Evolutionary conservation across 2,888 invertebrate species (phyloP).

Genomic region (Drosophila seclusa): DNA sequence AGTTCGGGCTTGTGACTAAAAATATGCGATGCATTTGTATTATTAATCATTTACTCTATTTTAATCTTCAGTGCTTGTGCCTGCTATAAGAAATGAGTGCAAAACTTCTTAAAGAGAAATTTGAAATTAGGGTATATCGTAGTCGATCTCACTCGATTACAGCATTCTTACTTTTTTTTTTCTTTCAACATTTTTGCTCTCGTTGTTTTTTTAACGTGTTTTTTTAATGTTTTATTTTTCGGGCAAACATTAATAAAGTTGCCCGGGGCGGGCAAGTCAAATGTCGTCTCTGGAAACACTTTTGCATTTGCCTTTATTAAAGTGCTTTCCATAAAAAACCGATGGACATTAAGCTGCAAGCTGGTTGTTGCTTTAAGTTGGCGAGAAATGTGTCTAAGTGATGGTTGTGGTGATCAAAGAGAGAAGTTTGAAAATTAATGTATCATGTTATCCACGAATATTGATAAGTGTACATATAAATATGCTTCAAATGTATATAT

Average conservation of each 20-base stretch:
- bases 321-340: conserved; percentile 27
- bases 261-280: conserved; percentile 30
- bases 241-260: conserved; percentile 67
- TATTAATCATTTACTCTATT: background rate
- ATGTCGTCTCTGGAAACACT: conserved; percentile 51
- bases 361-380: conserved; percentile 22
- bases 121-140: background rate
- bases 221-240: conserved; percentile 32
- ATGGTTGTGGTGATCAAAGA: conserved; percentile 30
- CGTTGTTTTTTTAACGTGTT: conserved; percentile 3
- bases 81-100: background rate
- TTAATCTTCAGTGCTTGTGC: no score
- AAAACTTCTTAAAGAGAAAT: background rate
- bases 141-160: background rate
- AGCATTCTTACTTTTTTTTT: background rate
- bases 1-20: no score
- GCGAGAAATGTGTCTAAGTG: conserved; percentile 29
- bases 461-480: conserved; percentile 5
- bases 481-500: background rate
- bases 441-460: conserved; percentile 13
- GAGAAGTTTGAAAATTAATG: conserved; percentile 20
- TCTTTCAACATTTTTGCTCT: background rate
- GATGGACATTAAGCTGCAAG: conserved; percentile 4
- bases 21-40: background rate
- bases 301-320: conserved; percentile 64